Base-by-base conservation (phyloP, 2,888 invertebrate species). In the Sarcophaga rosellei region DNA sequence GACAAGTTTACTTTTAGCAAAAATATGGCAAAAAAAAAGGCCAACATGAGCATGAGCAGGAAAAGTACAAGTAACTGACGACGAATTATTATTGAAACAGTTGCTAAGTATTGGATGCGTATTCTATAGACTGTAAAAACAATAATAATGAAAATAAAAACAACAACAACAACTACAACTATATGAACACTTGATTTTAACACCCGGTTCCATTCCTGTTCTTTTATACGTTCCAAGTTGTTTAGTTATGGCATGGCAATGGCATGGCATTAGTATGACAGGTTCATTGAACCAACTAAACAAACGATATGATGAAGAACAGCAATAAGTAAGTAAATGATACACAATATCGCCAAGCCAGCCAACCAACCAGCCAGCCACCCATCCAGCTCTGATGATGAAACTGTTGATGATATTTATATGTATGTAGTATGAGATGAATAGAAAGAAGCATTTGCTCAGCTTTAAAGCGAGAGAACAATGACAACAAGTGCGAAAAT, bases 81-180 rank as follows among this genome's bases (percentile, higher is more conserved):
- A 35, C 35, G 35, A 35, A 35, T 35, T 35, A 73, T 77, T 86
- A 86, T 74, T 80, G 86, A 83, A 76, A 83, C 84, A 86, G 81
- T 83, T 86, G 83, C 11, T 84, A 78, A 86, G 86, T 75, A 35
- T 35, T 84, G 84, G 61, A 84, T 86, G 84, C 86, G 84, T 86
- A 81, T 78, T 86, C 82, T 74, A 85, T 77, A 85, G 84, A 85
- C 81, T 79, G 82, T 81, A 83, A 78, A 6, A 35, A 6, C 35
- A 35, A 35, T 8, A 35, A 80, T 79, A 85, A 76, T 82, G 86
- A 73, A 81, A 77, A 78, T 73, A 82, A 17, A 65, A 83, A 63
- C 35, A 47, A 59, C 75, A 59, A 61, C 35, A 82, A 47, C 74
- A 69, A 59, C 45, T 70, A 65, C 66, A 84, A 45, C 79, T 45